Conservation (phyloP, 2,113 vertebrate genomes). For the Zapornia atra region DNA sequence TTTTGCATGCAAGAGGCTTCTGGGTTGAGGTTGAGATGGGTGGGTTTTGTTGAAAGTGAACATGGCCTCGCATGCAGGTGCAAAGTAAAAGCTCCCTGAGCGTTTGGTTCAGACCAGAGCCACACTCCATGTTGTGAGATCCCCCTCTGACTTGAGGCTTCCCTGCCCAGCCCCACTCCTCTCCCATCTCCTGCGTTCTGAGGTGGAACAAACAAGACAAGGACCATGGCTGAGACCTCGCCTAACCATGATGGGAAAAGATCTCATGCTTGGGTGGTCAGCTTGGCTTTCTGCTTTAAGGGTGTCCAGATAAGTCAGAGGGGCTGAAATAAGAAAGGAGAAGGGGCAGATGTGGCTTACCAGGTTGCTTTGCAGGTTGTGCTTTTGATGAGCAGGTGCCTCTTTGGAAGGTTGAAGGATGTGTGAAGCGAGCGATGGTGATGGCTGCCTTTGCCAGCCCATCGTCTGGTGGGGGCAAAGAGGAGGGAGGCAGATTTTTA, state of each 20-base stretch:
- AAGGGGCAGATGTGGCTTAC: slow-evolving; percentile 14
- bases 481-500: slow-evolving; percentile 14
- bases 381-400: background rate
- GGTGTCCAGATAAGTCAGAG: slow-evolving; percentile 1
- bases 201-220: background rate
- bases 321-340: background rate
- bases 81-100: background rate
- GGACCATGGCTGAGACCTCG: background rate
- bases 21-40: background rate
- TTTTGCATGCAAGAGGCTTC: background rate
- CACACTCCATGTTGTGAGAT: background rate
- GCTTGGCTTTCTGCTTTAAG: slow-evolving; percentile 37
- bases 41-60: background rate
- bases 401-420: slow-evolving; percentile 36
- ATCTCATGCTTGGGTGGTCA: background rate
- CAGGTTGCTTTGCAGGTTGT: slow-evolving; percentile 30
- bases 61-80: fast-evolving
- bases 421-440: background rate
- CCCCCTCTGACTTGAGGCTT: background rate
- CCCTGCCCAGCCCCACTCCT: background rate
- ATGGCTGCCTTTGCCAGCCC: background rate
- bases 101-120: background rate
- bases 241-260: fast-evolving
- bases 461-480: background rate
- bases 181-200: background rate